A percentile compares a stretch with the other conserved stretches of the same genome.
Evolutionary conservation across 2,797 vertebrate species (phyloP).

Genomic region (Phaenicophaeus curvirostris): DNA sequence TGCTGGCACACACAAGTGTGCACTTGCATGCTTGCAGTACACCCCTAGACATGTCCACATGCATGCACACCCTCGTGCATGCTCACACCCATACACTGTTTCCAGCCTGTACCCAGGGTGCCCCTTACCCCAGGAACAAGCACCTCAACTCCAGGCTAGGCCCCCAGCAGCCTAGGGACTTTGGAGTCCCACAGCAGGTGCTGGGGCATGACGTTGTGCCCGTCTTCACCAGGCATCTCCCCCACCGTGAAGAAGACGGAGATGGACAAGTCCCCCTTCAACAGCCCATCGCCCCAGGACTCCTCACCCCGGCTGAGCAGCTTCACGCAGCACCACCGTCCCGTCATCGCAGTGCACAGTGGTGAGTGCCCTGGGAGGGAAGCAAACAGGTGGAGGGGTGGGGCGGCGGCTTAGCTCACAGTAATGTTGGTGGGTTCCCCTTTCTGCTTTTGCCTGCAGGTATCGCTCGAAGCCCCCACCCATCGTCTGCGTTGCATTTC

Average conservation of each 20-base stretch:
- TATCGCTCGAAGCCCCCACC: slow-evolving; percentile 90
- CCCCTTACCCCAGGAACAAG: rapidly evolving
- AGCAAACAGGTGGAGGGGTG: rapidly evolving
- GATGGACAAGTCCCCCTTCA: slow-evolving; percentile 88
- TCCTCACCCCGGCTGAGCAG: slow-evolving; percentile 91
- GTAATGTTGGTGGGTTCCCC: not conserved
- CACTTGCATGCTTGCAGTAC: no score
- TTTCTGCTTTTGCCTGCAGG: slow-evolving; percentile 69
- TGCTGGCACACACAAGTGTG: not conserved
- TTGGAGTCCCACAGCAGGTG: rapidly evolving
- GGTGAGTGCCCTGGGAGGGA: slow-evolving; percentile 76
- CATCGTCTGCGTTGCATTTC: slow-evolving; percentile 93
- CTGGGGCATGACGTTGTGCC: rapidly evolving
- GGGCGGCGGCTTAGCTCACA: not conserved
- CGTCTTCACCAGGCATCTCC: slow-evolving; percentile 83
- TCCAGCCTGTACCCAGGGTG: not conserved
- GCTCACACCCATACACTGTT: rapidly evolving
- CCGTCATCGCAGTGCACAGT: slow-evolving; percentile 97
- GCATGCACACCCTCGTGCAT: not conserved
- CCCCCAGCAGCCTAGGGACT: not conserved
- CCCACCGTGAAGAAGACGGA: slow-evolving; percentile 96
- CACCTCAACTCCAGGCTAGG: rapidly evolving
- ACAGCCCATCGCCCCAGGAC: slow-evolving; percentile 93
- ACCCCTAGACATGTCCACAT: not conserved
- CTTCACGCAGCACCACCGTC: slow-evolving; percentile 97